These are phyloP conservation scores for Sebastes reedi DNA, from an alignment of 2,797 vertebrate species.

Conservation along the genomic window DNA sequence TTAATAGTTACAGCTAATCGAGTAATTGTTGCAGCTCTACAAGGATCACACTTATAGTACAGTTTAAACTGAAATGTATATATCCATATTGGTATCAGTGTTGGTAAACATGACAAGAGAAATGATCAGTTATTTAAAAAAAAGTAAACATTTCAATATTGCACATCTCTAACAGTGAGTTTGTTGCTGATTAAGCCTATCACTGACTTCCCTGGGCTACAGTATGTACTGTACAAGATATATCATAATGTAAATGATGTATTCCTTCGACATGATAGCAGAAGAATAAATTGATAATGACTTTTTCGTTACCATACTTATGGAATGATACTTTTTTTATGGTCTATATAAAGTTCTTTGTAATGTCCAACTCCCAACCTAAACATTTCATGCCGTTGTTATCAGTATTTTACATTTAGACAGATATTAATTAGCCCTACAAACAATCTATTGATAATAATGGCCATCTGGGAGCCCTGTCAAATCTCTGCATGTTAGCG, in stretches of 20 bases:
- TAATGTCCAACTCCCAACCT: background rate
- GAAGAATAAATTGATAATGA: background rate
- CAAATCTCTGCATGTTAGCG: slow-evolving; percentile 63
- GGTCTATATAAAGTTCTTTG: background rate
- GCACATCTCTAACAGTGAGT: background rate
- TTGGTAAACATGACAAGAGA: background rate
- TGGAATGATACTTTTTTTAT: background rate
- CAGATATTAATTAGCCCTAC: slow-evolving; percentile 59
- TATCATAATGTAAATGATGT: background rate
- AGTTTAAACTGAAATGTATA: background rate
- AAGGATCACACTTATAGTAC: background rate
- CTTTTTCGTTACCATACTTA: background rate
- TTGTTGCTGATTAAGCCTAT: slow-evolving; percentile 3
- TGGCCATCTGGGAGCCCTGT: slow-evolving; percentile 66
- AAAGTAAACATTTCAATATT: slow-evolving; percentile 2
- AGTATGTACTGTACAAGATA: slow-evolving; percentile 1
- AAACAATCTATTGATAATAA: slow-evolving; percentile 70
- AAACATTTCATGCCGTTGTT: slow-evolving; percentile 41
- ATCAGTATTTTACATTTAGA: slow-evolving; percentile 51
- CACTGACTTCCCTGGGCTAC: background rate
- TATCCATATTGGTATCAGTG: background rate
- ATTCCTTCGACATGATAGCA: background rate
- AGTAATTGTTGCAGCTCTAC: background rate
- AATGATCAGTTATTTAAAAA: background rate
- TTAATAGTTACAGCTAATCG: no score